Base-by-base conservation (phyloP, 2,797 vertebrate genomes). In the Sebastes hubbsi region DNA sequence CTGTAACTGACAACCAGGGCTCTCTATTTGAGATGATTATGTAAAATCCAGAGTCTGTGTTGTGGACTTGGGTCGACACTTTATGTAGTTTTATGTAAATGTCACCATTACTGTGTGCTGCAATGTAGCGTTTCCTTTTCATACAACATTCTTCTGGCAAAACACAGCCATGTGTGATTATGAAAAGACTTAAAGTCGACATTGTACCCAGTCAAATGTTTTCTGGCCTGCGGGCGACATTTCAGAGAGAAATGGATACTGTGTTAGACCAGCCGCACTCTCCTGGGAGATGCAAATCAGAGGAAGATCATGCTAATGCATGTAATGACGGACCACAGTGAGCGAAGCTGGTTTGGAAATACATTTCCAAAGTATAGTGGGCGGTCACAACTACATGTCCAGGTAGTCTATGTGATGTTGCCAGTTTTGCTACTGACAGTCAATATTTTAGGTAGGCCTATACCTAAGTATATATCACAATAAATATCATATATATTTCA, bases 231-330 rank as follows among this genome's bases (percentile, higher is more conserved):
- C 63, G 72, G 92, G 93, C 90, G 89, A 56, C 81, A 72, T 87
- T 89, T 94, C 67, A 64, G 77, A 88, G 78, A 81, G 92, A 94
- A 93, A 88, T 87, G 84, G 89, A 94, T 93, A 92, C 88, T 81
- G 86, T 81, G 90, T 88, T 32, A 82, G 83, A 89, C 14, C 76
- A 70, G 89, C 91, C 83, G 72, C 84, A 77, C 24, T 38, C 88
- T 88, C 86, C 60, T 58, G 88, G 86, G 93, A 91, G 72, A 93
- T 94, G 90, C 88, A 94, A 93, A 93, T 89, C 54, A 88, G 69
- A 88, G 77, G 84, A 84, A 80, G 90, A 91, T 93, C 92, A 93
- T 94, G 92, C 89, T 82, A 93, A 91, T 92, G 92, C 88, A 92
- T 92, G 79, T 93, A 93, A 94, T 91, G 83, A 85, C 14, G 80